phyloP scores from a whole-genome alignment of 2,888 invertebrate species.

The Chironomus tentans region DNA sequence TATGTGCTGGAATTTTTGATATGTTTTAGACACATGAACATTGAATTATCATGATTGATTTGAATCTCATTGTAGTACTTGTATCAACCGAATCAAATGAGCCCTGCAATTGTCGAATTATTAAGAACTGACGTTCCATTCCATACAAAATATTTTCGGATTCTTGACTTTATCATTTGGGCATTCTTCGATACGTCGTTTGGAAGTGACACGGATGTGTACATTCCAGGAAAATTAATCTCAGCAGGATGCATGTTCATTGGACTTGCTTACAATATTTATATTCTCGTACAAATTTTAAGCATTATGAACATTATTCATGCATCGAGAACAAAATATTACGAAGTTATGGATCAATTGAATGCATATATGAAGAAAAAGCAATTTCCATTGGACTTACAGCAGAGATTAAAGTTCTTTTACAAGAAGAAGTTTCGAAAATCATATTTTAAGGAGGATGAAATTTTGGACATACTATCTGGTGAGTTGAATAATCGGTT shows the following conservation, averaged over 20 bases:
- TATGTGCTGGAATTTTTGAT: too few species aligned
- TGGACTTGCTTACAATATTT: slow-evolving; percentile 34
- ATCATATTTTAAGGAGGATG: slow-evolving; percentile 49
- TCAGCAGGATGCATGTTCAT: slow-evolving; percentile 33
- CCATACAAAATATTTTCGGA: background rate
- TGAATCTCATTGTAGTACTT: background rate
- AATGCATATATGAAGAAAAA: slow-evolving; percentile 51
- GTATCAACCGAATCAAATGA: background rate
- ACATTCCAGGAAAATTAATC: slow-evolving; percentile 32
- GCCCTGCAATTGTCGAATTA: background rate
- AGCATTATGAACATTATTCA: slow-evolving; percentile 40
- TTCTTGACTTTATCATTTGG: slow-evolving; percentile 5
- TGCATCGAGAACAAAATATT: slow-evolving; percentile 42
- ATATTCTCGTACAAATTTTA: slow-evolving; percentile 38
- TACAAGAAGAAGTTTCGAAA: slow-evolving; percentile 51
- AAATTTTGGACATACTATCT: slow-evolving; percentile 47
- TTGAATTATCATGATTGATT: too few species aligned
- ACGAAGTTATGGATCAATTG: slow-evolving; percentile 47
- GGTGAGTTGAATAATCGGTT: slow-evolving; percentile 34
- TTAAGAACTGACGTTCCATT: background rate
- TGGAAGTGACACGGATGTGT: slow-evolving; percentile 26
- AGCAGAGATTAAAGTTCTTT: slow-evolving; percentile 47
- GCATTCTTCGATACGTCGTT: slow-evolving; percentile 1
- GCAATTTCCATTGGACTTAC: slow-evolving; percentile 47
- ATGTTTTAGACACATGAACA: too few species aligned